These are phyloP conservation scores for Leptinotarsa juncta DNA, from an alignment of 2,888 invertebrate species.

Conservation along the genomic window DNA sequence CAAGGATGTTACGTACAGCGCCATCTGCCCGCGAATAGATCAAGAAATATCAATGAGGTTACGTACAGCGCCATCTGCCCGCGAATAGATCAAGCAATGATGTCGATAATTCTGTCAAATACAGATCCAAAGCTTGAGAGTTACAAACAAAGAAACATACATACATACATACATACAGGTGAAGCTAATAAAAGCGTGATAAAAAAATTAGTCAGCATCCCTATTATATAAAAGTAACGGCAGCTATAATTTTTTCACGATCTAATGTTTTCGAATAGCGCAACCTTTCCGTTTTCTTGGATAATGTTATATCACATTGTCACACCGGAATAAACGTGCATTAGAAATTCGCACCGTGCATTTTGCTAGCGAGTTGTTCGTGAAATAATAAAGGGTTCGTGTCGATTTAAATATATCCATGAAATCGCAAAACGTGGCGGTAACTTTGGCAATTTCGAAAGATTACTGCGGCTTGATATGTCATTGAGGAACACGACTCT, in stretches of 20 bases:
- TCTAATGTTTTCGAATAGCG: not conserved
- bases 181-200: too few species aligned
- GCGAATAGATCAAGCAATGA: too few species aligned
- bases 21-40: too few species aligned
- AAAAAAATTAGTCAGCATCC: too few species aligned
- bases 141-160: too few species aligned
- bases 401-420: not conserved
- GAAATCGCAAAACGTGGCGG: conserved; percentile 3
- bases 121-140: too few species aligned
- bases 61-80: too few species aligned
- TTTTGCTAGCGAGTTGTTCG: not conserved
- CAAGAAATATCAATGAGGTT: too few species aligned
- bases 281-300: not conserved
- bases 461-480: not conserved
- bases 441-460: not conserved
- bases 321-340: not conserved
- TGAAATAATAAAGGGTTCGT: not conserved
- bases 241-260: not conserved
- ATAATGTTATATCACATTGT: not conserved
- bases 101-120: too few species aligned
- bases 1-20: too few species aligned
- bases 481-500: not conserved
- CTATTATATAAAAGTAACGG: not conserved
- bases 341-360: not conserved
- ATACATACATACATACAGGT: too few species aligned